Base-by-base conservation (phyloP, 1,140 invertebrate genomes). In the Hermetia illucens region DNA sequence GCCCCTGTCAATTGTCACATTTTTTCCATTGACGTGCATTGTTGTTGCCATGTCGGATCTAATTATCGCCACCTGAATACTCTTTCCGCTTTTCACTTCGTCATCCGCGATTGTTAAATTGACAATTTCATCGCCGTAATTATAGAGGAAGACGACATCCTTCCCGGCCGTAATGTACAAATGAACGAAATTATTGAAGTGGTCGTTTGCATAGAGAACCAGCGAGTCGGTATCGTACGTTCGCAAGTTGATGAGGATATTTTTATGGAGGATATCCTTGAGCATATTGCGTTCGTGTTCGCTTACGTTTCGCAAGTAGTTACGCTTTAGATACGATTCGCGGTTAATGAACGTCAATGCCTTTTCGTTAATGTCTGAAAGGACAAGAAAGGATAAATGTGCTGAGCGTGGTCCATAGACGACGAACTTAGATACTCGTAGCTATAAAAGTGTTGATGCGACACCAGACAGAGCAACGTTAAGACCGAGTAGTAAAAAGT, bases 181-280 rank as follows among this genome's bases (percentile, higher is more conserved):
- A 58, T 93, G 88, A 27, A 91, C 77, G 58, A 95, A 94, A 59
- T 95, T 95, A 48, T 92, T 92, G 25, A 90, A 65, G 60, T 92
- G 82, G 64, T 94, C 90, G 54, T 92, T 89, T 4, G 86, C 84
- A 50, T 93, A 93, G 1, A 94, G 64, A 16, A 95, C 75, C 37
- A 93, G 53, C 0, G 85, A 79, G 44, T 81, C 72, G 21, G 71
- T 69, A 46, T 88, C 83, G 51, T 88, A 89, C 0, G 89, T 94
- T 43, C 89, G 64, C 31, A 94, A 64, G 61, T 90, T 93, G 36
- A 94, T 70, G 5, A 91, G 63, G 33, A 94, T 75, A 44, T 83
- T 77, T 51, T 86, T 74, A 4, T 69, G 64, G 29, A 90, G 71
- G 58, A 88, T 79, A 38, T 75, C 74, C 45, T 76, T 77, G 1